A percentile compares a stretch with the other conserved stretches of the same genome.
Conservation (phyloP, 2,113 vertebrate genomes). For the Xenus cinereus region DNA sequence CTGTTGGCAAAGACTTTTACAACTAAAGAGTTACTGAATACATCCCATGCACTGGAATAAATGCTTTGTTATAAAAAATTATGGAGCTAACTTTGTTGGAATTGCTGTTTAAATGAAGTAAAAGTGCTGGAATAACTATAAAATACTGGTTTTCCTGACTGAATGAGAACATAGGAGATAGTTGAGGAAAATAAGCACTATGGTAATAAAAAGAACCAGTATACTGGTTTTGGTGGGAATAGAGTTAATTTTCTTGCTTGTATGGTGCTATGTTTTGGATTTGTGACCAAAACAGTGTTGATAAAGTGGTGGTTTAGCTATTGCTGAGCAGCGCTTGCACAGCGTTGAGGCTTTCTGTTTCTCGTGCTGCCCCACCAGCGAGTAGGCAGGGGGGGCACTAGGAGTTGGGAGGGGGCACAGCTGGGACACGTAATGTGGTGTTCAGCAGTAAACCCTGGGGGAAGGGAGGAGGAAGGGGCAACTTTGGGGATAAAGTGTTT, state of each 20-base stretch:
- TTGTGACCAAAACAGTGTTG: neutral
- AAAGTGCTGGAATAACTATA: neutral
- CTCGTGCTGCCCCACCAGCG: neutral
- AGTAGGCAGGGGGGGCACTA: neutral
- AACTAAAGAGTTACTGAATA: neutral
- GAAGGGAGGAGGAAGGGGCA: neutral
- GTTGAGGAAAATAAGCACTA: neutral
- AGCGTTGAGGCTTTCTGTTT: neutral
- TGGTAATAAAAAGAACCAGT: neutral
- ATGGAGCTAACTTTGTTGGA: neutral
- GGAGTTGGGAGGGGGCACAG: neutral
- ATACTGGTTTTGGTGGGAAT: neutral
- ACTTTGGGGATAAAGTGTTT: neutral
- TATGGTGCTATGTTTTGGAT: neutral
- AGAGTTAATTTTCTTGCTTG: neutral
- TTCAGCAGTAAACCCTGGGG: neutral
- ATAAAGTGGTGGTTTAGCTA: neutral
- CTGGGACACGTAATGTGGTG: neutral
- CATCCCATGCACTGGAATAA: neutral
- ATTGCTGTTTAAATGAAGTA: neutral
- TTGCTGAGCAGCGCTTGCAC: neutral
- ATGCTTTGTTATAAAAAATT: neutral
- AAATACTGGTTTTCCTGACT: neutral
- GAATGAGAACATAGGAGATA: neutral
- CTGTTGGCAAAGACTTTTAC: slow-evolving; percentile 2